These are phyloP conservation scores for Bujurquina vittata DNA, from an alignment of 2,113 vertebrate species.

Conservation along the genomic window DNA sequence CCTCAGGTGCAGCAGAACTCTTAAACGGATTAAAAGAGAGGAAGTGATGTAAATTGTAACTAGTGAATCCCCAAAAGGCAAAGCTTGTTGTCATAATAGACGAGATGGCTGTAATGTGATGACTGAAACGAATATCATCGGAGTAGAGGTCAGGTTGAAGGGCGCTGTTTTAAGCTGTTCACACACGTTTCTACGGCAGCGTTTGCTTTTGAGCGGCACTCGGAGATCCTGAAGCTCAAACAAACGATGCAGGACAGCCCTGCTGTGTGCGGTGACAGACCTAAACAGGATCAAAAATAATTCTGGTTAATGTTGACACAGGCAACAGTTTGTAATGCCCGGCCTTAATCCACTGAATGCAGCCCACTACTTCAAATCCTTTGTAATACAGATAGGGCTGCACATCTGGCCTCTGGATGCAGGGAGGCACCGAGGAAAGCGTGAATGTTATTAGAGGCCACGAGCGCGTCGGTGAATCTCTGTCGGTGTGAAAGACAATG, in stretches of 20 bases:
- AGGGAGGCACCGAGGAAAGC: background rate
- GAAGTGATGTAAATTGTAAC: background rate
- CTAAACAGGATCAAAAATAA: constrained; percentile 6
- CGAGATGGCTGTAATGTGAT: background rate
- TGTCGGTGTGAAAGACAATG: background rate
- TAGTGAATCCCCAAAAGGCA: background rate
- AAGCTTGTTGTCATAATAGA: background rate
- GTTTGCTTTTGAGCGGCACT: constrained; percentile 28
- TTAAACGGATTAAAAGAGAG: background rate
- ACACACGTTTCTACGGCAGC: background rate
- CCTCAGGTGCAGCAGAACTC: background rate
- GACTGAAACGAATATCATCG: background rate
- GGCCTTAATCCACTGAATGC: constrained; percentile 1
- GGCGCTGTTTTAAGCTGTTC: constrained; percentile 1
- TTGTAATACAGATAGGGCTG: background rate
- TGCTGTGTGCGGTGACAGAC: constrained; percentile 2
- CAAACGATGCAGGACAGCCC: background rate
- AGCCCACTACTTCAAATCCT: background rate
- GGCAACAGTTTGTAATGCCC: background rate
- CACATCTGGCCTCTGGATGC: background rate
- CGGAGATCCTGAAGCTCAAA: constrained; percentile 9
- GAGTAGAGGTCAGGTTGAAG: constrained; percentile 25
- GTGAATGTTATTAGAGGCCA: background rate
- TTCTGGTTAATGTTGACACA: constrained; percentile 3
- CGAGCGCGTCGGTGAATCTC: background rate